Evolutionary conservation across 2,113 vertebrate species (phyloP).

Genomic region (Crotophaga sulcirostris): DNA sequence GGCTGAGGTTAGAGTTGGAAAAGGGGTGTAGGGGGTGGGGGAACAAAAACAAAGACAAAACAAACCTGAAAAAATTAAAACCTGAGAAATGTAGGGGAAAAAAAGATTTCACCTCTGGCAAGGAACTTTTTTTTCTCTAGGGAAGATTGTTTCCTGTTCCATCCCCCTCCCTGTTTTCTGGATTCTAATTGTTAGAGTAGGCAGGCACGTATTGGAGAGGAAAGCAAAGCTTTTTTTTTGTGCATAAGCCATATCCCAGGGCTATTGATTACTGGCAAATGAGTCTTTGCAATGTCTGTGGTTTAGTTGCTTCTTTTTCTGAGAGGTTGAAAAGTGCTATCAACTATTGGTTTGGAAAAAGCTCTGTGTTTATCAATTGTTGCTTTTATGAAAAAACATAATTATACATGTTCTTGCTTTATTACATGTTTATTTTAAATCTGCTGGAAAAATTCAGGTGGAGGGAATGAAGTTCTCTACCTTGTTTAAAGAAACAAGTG

Average conservation of each 20-base stretch:
- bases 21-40: neutral
- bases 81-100: neutral
- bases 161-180: neutral
- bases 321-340: neutral
- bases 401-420: neutral
- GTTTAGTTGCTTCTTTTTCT: neutral
- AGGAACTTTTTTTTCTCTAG: neutral
- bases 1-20: neutral
- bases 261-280: neutral
- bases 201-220: neutral
- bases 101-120: neutral
- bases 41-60: rapidly evolving
- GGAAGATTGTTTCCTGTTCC: neutral
- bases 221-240: neutral
- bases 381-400: neutral
- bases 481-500: neutral
- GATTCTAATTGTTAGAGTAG: neutral
- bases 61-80: neutral
- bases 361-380: neutral
- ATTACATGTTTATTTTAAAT: neutral
- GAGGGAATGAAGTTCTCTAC: neutral
- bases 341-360: neutral
- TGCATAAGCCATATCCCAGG: neutral
- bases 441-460: neutral
- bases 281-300: neutral